Evolutionary conservation across 2,797 vertebrate species (phyloP), one percentile per base, ranked within the genome.

Genomic region (Harpagifer antarcticus): DNA sequence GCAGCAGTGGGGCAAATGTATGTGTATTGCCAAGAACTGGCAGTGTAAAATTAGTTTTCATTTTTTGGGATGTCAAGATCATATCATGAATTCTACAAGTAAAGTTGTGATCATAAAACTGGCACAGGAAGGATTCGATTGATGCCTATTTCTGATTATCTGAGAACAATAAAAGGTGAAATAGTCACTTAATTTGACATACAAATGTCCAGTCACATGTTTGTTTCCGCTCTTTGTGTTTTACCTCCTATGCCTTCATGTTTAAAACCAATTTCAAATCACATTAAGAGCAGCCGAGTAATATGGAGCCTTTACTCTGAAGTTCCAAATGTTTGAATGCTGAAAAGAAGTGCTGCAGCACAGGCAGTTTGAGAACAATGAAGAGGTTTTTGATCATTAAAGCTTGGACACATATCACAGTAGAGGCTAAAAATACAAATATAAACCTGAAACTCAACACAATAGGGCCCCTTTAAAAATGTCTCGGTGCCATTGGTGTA

Each of bases 161-260:
- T 63, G 15, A 54, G 71, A 75, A 80, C 55, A 40, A 49, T 50
- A 52, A 72, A 72, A 67, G 79, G 61, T 76, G 72, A 86, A 89
- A 76, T 56, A 82, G 73, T 83, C 81, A 82, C 71, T 81, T 74
- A 79, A 80, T 67, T 47, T 74, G 59, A 42, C 72, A 79, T 81
- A 78, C 53, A 13, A 70, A 74, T 79, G 78, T 84, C 56, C 59
- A 60, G 14, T 69, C 42, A 12, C 58, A 55, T 55, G 14, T 72
- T 20, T 52, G 44, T 78, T 76, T 59, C 49, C 55, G 27, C 53
- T 71, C 23, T 42, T 53, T 20, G 53, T 19, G 45, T 54, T 73
- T 71, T 53, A 55, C 47, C 37, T 57, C 15, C 50, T 58, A 42
- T 44, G 27, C 54, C 43, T 70, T 63, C 79, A 52, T 73, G 60